Evolutionary conservation across 2,797 vertebrate genomes (phyloP).

Genomic region (Ambastaia sidthimunki): DNA sequence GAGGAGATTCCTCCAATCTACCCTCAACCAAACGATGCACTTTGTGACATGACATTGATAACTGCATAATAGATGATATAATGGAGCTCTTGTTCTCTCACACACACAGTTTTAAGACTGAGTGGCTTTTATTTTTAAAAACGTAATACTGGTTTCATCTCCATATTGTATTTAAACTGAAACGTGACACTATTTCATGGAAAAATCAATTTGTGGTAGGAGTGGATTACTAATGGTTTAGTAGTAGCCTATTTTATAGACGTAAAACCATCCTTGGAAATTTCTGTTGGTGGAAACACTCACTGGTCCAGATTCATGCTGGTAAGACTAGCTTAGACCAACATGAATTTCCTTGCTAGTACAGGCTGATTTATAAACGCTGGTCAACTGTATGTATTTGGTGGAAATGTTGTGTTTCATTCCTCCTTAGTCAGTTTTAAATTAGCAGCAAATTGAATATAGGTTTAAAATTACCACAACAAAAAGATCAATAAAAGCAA

Average conservation of each 20-base stretch:
- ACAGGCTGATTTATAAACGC: neutral
- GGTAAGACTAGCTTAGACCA: neutral
- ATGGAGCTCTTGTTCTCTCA: constrained; percentile 37
- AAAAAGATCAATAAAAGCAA: neutral
- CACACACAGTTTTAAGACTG: constrained; percentile 10
- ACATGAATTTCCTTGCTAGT: neutral
- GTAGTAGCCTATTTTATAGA: neutral
- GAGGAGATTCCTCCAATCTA: constrained; percentile 45
- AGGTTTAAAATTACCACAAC: neutral
- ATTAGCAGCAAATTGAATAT: neutral
- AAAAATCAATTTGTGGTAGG: constrained; percentile 42
- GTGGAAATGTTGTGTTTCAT: neutral
- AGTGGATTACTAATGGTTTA: constrained; percentile 6
- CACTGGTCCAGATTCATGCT: neutral
- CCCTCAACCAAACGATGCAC: constrained; percentile 42
- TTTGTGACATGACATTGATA: constrained; percentile 49
- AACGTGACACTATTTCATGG: constrained; percentile 16
- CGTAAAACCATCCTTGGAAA: neutral
- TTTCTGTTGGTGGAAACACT: neutral
- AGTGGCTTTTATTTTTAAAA: constrained; percentile 14
- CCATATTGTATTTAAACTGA: constrained; percentile 15
- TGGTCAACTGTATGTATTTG: neutral
- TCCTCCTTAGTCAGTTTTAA: neutral
- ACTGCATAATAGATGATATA: constrained; percentile 36
- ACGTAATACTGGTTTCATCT: constrained; percentile 4